Base-by-base conservation (phyloP, 2,888 invertebrate species). In the Orchesella flavescens region DNA sequence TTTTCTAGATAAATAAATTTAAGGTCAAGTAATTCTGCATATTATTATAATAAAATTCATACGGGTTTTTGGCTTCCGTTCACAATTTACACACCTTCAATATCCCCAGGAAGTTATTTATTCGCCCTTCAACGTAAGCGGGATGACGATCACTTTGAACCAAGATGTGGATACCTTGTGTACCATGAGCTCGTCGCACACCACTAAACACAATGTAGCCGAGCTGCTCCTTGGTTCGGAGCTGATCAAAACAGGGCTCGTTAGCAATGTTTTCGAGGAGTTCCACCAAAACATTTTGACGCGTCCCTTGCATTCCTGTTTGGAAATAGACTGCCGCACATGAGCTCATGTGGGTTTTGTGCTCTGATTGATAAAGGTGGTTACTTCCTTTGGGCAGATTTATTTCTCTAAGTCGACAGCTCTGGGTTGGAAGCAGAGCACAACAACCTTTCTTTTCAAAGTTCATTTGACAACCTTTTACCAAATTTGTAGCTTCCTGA, bases 201-300 rank as follows among this genome's bases (percentile, higher is more conserved):
- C 96, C 96, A 89, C 96, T 96, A 90, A 95, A 95, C 66, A 99
- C 98, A 89, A 99, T 97, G 90, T 99, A 99, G 19, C 98, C 98
- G 7, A 97, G 92, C 91, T 96, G 96, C 90, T 96, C 96, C 93
- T 96, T 94, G 0, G 98, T 99, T 89, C 98, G 91, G 24, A 99
- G 92, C 77, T 94, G 93, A 90, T 95, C 95, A 91, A 97, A 98
- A 90, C 96, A 97, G 0, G 98, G 97, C 90, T 98, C 98, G 12
- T 93, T 93, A 59, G 98, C 92, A 86, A 97, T 94, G 90, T 98
- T 97, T 63, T 94, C 93, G 73, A 98, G 92, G 81, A 99, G 92
- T 90, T 97, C 96, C 1, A 98, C 91, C 87, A 94, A 90, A 89
- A 96, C 95, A 90, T 97, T 97, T 63, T 92, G 91, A 53, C 93